Conservation (phyloP, 2,888 invertebrate genomes). For the Drosophila anomalipes region DNA sequence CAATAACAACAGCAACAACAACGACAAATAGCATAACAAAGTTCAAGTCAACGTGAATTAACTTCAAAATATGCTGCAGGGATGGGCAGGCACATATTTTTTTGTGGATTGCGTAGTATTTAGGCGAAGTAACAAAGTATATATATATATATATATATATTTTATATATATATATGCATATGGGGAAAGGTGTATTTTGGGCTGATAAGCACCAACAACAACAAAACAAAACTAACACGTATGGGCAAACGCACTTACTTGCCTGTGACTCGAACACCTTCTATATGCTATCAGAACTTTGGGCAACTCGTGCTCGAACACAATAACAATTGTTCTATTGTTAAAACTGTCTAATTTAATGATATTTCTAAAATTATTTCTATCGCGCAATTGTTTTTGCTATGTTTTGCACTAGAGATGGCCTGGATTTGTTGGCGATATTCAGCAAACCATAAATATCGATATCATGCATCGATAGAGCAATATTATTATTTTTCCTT, state of each 20-base stretch:
- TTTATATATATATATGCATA: slow-evolving; percentile 49
- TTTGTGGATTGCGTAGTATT: slow-evolving; percentile 42
- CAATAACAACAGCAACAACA: slow-evolving; percentile 2
- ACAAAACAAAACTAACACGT: slow-evolving; percentile 68
- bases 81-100: slow-evolving; percentile 19
- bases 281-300: slow-evolving; percentile 18
- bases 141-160: background rate
- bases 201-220: slow-evolving; percentile 76
- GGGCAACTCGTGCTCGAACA: slow-evolving; percentile 19
- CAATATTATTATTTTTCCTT: background rate
- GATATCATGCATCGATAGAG: slow-evolving; percentile 9
- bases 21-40: slow-evolving; percentile 15
- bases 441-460: slow-evolving; percentile 1
- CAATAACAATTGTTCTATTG: slow-evolving; percentile 33
- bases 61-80: slow-evolving; percentile 46
- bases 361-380: slow-evolving; percentile 63
- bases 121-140: slow-evolving; percentile 60
- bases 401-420: slow-evolving; percentile 64
- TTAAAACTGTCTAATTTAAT: slow-evolving; percentile 33
- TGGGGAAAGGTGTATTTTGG: slow-evolving; percentile 51
- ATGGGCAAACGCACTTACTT: slow-evolving; percentile 50
- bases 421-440: slow-evolving; percentile 19
- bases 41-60: slow-evolving; percentile 33
- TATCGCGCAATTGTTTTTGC: slow-evolving; percentile 78
- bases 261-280: slow-evolving; percentile 33